Evolutionary conservation across 1,140 invertebrate species (phyloP).

Genomic region (Eubasilissa regina): DNA sequence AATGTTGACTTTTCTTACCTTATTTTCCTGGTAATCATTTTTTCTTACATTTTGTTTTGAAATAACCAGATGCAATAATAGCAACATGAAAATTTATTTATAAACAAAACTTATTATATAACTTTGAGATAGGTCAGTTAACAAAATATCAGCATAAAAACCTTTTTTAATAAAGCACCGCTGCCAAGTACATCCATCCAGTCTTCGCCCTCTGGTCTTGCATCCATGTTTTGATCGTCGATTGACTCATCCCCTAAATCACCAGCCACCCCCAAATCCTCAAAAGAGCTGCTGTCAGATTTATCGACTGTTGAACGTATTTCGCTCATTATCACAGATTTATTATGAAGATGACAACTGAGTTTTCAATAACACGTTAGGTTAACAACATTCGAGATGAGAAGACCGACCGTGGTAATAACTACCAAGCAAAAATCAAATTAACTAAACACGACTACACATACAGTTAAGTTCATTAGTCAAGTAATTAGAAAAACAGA

Average conservation of each 20-base stretch:
- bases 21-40: too few species aligned
- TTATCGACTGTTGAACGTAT: slow-evolving; percentile 67
- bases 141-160: slow-evolving; percentile 48
- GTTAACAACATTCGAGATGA: slow-evolving; percentile 44
- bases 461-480: too few species aligned
- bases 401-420: slow-evolving; percentile 60
- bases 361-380: slow-evolving; percentile 17
- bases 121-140: slow-evolving; percentile 4
- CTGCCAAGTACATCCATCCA: slow-evolving; percentile 71
- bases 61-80: background rate
- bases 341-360: slow-evolving; percentile 15
- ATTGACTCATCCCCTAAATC: slow-evolving; percentile 68
- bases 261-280: slow-evolving; percentile 68
- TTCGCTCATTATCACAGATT: slow-evolving; percentile 67
- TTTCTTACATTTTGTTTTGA: background rate
- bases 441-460: slow-evolving; percentile 63
- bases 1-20: too few species aligned
- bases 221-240: slow-evolving; percentile 65
- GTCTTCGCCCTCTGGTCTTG: slow-evolving; percentile 62
- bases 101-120: background rate
- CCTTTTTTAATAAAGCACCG: slow-evolving; percentile 68
- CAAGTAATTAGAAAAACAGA: too few species aligned
- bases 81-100: too few species aligned
- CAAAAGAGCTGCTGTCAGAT: slow-evolving; percentile 71
- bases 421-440: slow-evolving; percentile 62